phyloP scores from a whole-genome alignment of 1,140 invertebrate genomes.

The Metopolophium dirhodum region DNA sequence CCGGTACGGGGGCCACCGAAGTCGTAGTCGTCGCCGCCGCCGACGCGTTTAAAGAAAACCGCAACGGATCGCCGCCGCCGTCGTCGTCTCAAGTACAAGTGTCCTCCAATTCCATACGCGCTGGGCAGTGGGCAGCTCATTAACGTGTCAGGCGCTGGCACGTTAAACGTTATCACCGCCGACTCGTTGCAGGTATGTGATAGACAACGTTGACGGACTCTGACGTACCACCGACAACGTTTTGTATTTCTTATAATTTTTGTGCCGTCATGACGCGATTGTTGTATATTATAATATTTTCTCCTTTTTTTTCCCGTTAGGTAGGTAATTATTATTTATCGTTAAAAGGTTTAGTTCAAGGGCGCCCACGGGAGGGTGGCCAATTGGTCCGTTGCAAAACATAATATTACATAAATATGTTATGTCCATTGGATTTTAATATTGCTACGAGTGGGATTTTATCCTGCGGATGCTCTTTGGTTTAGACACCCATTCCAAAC shows the following conservation, averaged over 20 bases:
- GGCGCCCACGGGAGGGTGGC: too few species aligned
- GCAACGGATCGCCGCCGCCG: conserved; percentile 65
- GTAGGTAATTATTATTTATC: background rate
- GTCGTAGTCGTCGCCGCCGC: conserved; percentile 64
- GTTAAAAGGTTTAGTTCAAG: background rate
- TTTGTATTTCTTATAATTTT: background rate
- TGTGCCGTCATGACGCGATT: background rate
- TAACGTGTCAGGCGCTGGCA: conserved; percentile 70
- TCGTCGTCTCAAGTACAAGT: conserved; percentile 70
- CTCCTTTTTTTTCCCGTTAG: background rate
- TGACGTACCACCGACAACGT: background rate
- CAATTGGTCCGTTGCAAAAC: too few species aligned
- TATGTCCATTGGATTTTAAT: too few species aligned
- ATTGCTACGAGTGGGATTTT: too few species aligned
- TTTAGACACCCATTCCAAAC: background rate
- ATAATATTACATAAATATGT: too few species aligned
- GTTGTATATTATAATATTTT: background rate
- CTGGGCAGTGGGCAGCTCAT: conserved; percentile 80
- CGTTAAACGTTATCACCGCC: conserved; percentile 84
- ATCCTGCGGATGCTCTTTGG: too few species aligned
- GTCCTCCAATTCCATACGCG: conserved; percentile 71
- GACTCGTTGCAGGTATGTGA: conserved; percentile 73
- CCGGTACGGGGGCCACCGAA: conserved; percentile 69
- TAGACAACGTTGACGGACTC: background rate
- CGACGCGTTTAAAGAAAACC: conserved; percentile 67